Base-by-base conservation (phyloP, 92 coral and sea anemone genomes). In the Galaxea fascicularis region DNA sequence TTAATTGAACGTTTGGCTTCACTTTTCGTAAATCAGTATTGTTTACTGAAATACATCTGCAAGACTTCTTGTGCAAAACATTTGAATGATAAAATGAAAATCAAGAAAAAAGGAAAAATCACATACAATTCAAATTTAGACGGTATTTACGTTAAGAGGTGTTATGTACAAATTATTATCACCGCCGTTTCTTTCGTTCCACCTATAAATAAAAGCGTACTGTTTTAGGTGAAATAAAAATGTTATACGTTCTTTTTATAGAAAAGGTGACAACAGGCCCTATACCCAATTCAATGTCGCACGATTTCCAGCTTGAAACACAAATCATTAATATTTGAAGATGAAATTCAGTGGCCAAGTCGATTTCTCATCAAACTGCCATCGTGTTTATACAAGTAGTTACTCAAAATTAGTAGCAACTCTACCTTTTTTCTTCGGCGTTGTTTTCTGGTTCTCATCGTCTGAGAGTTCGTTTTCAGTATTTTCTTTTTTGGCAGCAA, bases 401-500 rank as follows among this genome's bases (percentile, higher is more conserved):
- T 64, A 35, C 35, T 78, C 1, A 22, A 35, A 53, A 24, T 12
- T 44, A 49, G 49, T 35, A 21, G 26, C 29, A 4, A 72, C 51
- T 31, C 17, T 41, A 94, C 98, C 98, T 92, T 94, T 94, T 78
- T 92, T 92, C 88, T 91, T 92, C 20, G 98, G 98, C 52, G 98
- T 94, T n/a, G 88, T 93, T 73, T 94, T 94, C 49, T 60, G 75
- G 82, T 77, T 89, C 69, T 94, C 98, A 41, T 94, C 98, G 54
- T 63, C 74, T 20, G 91, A 68, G 24, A 76, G 89, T 76, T 93
- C 90, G 82, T 89, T 82, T 84, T 94, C 98, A 28, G 73, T 85
- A 82, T 90, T 88, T 83, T 94, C 98, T 73, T 92, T 94, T 88
- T 94, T 94, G 39, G 24, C 75, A 52, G 73, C 79, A 49, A 85